Conservation (phyloP, 1,140 invertebrate genomes). For the Cotesia vestalis region DNA sequence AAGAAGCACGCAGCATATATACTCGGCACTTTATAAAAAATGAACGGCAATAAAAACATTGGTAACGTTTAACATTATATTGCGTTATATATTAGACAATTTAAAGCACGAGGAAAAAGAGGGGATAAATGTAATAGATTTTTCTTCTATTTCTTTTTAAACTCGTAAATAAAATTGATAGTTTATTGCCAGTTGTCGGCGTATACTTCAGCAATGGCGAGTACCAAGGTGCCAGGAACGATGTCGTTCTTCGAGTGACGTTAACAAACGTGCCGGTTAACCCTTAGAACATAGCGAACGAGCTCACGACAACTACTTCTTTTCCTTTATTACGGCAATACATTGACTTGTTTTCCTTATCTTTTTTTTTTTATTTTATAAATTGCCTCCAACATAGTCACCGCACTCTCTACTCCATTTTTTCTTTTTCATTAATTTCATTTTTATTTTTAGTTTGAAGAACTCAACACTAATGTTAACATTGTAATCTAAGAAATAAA, state of each 20-base stretch:
- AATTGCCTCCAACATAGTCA: no score
- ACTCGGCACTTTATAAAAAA: no score
- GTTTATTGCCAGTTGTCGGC: slow-evolving; percentile 7
- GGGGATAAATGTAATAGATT: slow-evolving; percentile 3
- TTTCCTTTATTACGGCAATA: no score
- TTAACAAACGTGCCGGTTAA: slow-evolving; percentile 14
- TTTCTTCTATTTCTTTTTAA: neutral
- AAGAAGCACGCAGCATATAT: no score
- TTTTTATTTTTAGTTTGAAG: no score
- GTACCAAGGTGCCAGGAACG: slow-evolving; percentile 3
- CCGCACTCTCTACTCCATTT: no score
- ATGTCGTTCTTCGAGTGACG: slow-evolving; percentile 12
- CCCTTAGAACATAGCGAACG: neutral
- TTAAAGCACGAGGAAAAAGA: neutral
- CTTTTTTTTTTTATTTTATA: no score
- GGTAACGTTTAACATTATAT: slow-evolving; percentile 2
- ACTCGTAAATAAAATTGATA: slow-evolving; percentile 1
- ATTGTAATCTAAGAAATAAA: no score
- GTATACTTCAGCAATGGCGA: neutral
- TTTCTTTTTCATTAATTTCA: no score
- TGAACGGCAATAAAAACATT: no score
- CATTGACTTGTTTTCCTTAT: no score
- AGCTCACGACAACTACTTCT: neutral
- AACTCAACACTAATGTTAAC: no score
- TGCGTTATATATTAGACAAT: neutral